Conservation (phyloP, 2,888 invertebrate genomes). For the Julus scandinavius region DNA sequence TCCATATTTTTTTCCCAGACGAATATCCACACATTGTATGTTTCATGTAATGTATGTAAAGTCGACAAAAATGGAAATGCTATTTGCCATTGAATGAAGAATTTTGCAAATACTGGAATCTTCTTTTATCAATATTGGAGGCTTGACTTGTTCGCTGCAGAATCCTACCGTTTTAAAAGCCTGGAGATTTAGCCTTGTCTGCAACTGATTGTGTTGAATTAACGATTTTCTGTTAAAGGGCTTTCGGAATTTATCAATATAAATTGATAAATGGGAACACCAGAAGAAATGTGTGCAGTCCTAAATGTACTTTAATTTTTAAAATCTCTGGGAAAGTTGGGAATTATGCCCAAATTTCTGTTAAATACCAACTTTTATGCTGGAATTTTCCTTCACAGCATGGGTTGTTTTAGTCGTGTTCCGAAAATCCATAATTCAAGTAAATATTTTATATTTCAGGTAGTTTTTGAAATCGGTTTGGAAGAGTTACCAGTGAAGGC, state of each 20-base stretch:
- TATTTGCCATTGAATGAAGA: background rate
- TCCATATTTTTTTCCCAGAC: background rate
- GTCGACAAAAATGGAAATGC: background rate
- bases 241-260: background rate
- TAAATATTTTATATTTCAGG: background rate
- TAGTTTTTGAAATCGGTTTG: background rate
- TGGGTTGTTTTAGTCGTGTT: too few relatives aligned
- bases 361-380: too few relatives aligned
- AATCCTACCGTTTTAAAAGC: background rate
- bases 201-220: background rate
- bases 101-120: background rate
- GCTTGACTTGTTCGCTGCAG: background rate
- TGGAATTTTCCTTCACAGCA: too few relatives aligned
- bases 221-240: background rate
- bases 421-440: too few relatives aligned
- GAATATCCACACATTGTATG: background rate
- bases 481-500: too few relatives aligned
- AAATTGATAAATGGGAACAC: too few relatives aligned
- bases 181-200: background rate
- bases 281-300: too few relatives aligned
- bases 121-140: background rate
- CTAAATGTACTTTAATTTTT: too few relatives aligned
- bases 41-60: background rate
- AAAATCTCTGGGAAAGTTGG: too few relatives aligned
- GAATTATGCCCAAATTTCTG: too few relatives aligned